Evolutionary conservation across 2,113 vertebrate genomes (phyloP).

Genomic region (Nibea albiflora): DNA sequence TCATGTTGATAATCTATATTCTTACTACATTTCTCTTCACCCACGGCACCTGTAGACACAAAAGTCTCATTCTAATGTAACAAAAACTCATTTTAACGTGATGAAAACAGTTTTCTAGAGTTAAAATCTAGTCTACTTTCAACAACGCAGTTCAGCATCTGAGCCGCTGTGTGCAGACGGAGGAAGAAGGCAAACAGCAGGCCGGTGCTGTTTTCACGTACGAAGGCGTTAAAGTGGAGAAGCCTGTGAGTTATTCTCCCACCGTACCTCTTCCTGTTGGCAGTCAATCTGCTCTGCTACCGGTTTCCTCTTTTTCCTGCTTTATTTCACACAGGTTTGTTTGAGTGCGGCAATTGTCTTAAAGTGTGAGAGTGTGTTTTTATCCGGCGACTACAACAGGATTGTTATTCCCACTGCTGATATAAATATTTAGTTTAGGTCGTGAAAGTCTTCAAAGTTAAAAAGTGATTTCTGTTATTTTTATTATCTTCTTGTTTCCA

Average conservation of each 20-base stretch:
- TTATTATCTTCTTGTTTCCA: too few species aligned
- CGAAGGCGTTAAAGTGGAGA: background rate
- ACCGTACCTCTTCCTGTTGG: constrained; percentile 29
- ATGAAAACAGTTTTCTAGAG: too few species aligned
- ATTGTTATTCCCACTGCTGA: background rate
- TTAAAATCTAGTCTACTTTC: too few species aligned
- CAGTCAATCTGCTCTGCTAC: background rate
- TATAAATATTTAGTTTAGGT: background rate
- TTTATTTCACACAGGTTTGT: constrained; percentile 34
- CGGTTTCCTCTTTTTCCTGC: constrained; percentile 21
- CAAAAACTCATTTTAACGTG: too few species aligned
- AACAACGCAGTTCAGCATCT: background rate
- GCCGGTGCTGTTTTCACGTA: background rate
- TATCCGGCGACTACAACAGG: background rate
- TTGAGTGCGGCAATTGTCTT: background rate
- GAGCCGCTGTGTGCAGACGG: background rate
- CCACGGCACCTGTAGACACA: too few species aligned
- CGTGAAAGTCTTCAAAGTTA: background rate
- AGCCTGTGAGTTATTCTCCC: constrained; percentile 14
- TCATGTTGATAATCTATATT: too few species aligned
- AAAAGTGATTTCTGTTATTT: too few species aligned
- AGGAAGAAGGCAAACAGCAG: background rate
- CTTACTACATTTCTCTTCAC: too few species aligned
- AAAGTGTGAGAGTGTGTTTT: background rate
- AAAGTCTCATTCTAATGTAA: too few species aligned